Evolutionary conservation across 2,113 vertebrate genomes (phyloP), one percentile per base, ranked within the genome.

Genomic region (Cathartes aura): DNA sequence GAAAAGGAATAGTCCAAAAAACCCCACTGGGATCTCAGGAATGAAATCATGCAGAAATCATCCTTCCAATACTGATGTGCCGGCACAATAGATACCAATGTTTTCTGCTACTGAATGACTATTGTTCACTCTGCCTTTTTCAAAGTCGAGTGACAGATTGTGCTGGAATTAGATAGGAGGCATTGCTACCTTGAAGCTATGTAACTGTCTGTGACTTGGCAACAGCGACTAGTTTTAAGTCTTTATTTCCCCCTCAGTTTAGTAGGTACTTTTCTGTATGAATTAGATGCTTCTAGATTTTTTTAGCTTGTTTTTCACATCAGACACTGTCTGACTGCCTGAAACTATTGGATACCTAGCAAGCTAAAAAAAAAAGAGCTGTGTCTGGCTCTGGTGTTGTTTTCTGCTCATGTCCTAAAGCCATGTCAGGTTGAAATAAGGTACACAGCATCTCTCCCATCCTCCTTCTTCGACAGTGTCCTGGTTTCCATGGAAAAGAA

Each of bases 341-440:
- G 48, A 75, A 85, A 90, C 11, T 73, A 76, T 2, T 81, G 45
- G 86, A 83, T 75, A 88, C 6, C 13, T 80, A 85, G 56, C 56
- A 93, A 93, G 59, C 13, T 55, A 2, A 67, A 43, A 58, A 75
- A 20, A 53, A 42, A 11, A 55, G 3, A 71, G 24, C 38, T 48
- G 34, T 55, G 36, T 79, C 64, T 94, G 68, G 47, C 27, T 85
- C 52, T 42, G 26, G 27, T 64, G 55, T 2, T 76, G 45, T 85
- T 96, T 94, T 90, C 73, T 93, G 73, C 62, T 91, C 19, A 32
- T 80, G 56, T 89, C 73, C 84, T 84, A 82, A 85, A 96, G 70
- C 66, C 47, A 43, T 8, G 7, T 52, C 62, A 73, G 45, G 66
- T 32, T 95, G 90, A 85, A 79, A 72, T 72, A 79, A 90, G 70